Base-by-base conservation (phyloP, 2,888 invertebrate species). In the Callimorpha dominula region DNA sequence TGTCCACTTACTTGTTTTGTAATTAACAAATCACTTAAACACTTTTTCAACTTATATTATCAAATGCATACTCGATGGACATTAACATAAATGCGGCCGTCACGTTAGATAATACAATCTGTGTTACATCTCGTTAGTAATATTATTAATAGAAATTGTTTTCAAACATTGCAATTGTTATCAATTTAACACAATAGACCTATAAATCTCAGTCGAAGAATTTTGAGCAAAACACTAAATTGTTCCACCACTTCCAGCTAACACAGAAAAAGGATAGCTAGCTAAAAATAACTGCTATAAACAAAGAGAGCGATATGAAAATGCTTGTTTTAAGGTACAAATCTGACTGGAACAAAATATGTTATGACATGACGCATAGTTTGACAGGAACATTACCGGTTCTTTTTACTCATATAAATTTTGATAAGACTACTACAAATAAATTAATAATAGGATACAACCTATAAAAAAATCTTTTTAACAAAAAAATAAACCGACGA, bases 111-210 rank as follows among this genome's bases (percentile, higher is more conserved):
- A 65, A 3, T 69, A 20, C 40, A 74, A 82, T 76, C 49, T 74
- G 79, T 68, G 70, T 74, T 78, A 84, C 85, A 85, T 83, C 74
- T 81, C 79, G 71, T 79, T 79, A 77, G n/a, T 69, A 77, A 76
- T 42, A 82, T 65, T 69, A 85, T 81, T 80, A n/a, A n/a, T 78
- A 81, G 43, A 75, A 81, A 78, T 76, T 81, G 73, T 80, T 79
- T 80, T 74, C 81, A 85, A 82, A 84, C 79, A 81, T 71, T 78
- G 72, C 75, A 74, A 78, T 75, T 85, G 83, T 86, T 87, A 88
- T 85, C 86, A 85, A 86, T 85, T 84, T 87, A 81, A 74, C 78
- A 85, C 81, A 83, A 84, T 79, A 81, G 66, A 74, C 79, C 69
- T 71, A 80, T 54, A 85, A 84, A 86, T 79, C 78, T 71, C 81